Evolutionary conservation across 2,113 vertebrate species (phyloP), one percentile per base, ranked within the genome.

Genomic region (Ophthalmolycus amberensis): DNA sequence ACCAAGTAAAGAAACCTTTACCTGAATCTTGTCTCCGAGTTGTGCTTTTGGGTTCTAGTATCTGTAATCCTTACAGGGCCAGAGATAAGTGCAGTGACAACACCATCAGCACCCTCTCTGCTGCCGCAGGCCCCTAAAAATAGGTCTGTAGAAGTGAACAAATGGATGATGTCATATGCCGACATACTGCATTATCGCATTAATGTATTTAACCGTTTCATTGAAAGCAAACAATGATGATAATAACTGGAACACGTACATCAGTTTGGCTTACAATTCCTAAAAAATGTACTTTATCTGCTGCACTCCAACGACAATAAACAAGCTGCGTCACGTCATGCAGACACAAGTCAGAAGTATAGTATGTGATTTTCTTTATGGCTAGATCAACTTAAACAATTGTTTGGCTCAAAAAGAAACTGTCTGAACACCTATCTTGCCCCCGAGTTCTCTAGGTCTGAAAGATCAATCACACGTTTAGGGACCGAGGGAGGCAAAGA

Each of bases 381-480:
- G 29, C 9, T 8, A 34, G 48, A 59, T 66, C 16, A 59, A 25
- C 9, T 46, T 38, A 58, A 50, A 38, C 20, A 37, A 38, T 69
- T 0, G 11, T 14, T 62, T 66, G 27, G 63, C 44, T 20, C 9
- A 64, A 46, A 78, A 50, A 78, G 25, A 34, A 54, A 27, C 6
- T 14, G 15, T 22, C 34, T 70, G 34, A 52, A 42, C 9, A 64
- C 20, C 25, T 32, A 68, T 67, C 44, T 75, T 68, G 46, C 60
- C 37, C 25, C 25, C 18, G 40, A 71, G 75, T 75, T 77, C 76
- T 69, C 20, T 46, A 16, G 37, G n/a, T 78, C 15, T 81, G 74
- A 11, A 76, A 82, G 84, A 86, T 85, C 62, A 68, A 85, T 85
- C 58, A 59, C 22, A 44, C 63, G 85, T 78, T 77, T 29, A 72